Conservation (phyloP, 1,140 invertebrate species). For the Manduca sexta region DNA sequence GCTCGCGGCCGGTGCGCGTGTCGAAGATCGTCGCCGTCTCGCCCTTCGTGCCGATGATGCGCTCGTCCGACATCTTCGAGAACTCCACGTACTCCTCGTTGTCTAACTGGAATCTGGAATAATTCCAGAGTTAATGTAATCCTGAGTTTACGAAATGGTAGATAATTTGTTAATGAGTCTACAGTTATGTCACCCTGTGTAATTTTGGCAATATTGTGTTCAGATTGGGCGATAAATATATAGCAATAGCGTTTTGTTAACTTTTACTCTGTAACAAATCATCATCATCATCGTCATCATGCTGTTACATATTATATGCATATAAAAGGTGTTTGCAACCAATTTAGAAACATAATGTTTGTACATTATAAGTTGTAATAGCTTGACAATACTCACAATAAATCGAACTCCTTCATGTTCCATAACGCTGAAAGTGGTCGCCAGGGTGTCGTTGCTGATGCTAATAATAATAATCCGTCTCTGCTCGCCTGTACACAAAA, state of each 20-base stretch:
- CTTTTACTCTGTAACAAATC: no score
- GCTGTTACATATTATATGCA: no score
- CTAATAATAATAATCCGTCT: constrained; percentile 86
- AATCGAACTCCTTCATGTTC: constrained; percentile 85
- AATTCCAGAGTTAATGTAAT: background rate
- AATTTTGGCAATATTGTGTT: no score
- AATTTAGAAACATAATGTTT: no score
- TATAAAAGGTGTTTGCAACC: no score
- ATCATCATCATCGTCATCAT: no score
- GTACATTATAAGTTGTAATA: no score
- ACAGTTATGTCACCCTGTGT: no score
- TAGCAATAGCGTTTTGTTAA: no score
- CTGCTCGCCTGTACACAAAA: constrained; percentile 53
- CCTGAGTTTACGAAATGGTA: no score
- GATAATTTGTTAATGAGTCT: no score
- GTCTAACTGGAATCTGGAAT: constrained; percentile 78
- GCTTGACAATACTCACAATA: constrained; percentile 69
- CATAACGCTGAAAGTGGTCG: constrained; percentile 89
- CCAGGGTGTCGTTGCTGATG: constrained; percentile 87
- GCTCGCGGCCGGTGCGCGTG: constrained; percentile 83
- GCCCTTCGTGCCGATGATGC: constrained; percentile 87
- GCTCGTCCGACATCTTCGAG: constrained; percentile 88
- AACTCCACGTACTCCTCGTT: constrained; percentile 95
- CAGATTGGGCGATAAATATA: no score
- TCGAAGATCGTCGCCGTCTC: constrained; percentile 89